phyloP scores from a whole-genome alignment of 2,113 vertebrate species.

The Eulacestoma nigropectus region DNA sequence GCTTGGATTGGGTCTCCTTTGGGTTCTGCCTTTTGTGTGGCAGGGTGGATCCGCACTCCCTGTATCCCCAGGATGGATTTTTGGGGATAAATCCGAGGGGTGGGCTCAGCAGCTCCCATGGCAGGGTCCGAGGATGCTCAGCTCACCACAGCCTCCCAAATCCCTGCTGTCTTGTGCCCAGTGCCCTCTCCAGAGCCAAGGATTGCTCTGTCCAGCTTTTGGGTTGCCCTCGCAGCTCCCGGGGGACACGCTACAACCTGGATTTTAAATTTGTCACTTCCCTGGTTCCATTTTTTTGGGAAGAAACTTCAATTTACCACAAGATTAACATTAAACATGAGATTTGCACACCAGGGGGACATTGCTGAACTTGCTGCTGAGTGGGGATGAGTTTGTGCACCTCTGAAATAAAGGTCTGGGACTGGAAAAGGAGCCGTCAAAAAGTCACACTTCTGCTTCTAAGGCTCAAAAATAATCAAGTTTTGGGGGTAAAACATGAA shows the following conservation, averaged over 20 bases:
- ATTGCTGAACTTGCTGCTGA: fast-evolving
- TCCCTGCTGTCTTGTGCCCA: not conserved
- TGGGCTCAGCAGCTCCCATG: not conserved
- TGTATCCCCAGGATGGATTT: not conserved
- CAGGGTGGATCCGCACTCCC: not conserved
- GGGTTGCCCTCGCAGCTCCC: not conserved
- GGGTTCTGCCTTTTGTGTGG: not conserved
- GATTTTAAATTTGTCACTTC: not conserved
- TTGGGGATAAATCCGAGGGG: not conserved
- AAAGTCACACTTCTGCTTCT: not conserved
- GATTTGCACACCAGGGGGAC: fast-evolving
- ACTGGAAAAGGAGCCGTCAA: not conserved
- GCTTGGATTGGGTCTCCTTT: not conserved
- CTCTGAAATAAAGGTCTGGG: not conserved
- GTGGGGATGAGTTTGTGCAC: not conserved
- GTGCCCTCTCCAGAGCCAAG: not conserved
- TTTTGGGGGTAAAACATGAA: fast-evolving
- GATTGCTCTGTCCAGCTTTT: not conserved
- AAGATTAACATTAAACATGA: fast-evolving
- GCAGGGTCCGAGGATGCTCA: fast-evolving
- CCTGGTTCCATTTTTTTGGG: not conserved
- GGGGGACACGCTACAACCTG: fast-evolving
- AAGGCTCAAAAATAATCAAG: fast-evolving
- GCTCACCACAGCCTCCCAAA: fast-evolving
- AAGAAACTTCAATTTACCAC: fast-evolving